Percentiles rank a stretch among this genome's conserved stretches.
Conservation (phyloP, 2,113 vertebrate species). For the Ariopsis seemanni region DNA sequence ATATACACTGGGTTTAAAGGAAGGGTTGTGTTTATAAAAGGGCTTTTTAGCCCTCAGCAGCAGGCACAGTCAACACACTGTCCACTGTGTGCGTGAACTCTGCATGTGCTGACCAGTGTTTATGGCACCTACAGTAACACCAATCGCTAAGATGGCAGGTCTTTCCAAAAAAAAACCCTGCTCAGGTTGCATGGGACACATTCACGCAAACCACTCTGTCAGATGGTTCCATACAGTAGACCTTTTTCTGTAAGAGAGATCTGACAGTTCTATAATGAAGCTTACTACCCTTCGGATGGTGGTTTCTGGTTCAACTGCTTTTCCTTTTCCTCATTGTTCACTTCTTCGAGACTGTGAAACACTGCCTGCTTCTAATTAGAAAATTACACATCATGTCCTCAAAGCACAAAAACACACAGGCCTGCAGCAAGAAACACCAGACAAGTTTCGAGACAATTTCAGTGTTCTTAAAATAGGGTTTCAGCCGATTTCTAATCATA, state of each 20-base stretch:
- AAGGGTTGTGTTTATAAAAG: conserved; percentile 28
- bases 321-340: conserved; percentile 21
- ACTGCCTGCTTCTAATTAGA: conserved; percentile 34
- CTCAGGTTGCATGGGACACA: not conserved
- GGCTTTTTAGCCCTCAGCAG: conserved; percentile 67
- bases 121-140: conserved; percentile 77
- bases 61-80: conserved; percentile 75
- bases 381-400: conserved; percentile 39
- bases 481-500: conserved; percentile 22
- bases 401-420: conserved; percentile 36
- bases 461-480: conserved; percentile 44
- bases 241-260: conserved; percentile 45
- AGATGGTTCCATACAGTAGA: conserved; percentile 37
- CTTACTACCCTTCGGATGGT: not conserved
- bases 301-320: conserved; percentile 10
- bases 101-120: conserved; percentile 80
- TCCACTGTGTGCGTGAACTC: conserved; percentile 71
- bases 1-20: conserved; percentile 38
- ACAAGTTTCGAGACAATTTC: conserved; percentile 26
- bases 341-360: conserved; percentile 18
- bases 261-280: conserved; percentile 57
- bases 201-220: not conserved
- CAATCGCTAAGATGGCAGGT: conserved; percentile 30
- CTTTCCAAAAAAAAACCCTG: conserved; percentile 24
- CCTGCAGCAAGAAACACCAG: conserved; percentile 36